These are phyloP conservation scores for Callosobruchus maculatus DNA, from an alignment of 2,888 invertebrate genomes.

Conservation along the genomic window DNA sequence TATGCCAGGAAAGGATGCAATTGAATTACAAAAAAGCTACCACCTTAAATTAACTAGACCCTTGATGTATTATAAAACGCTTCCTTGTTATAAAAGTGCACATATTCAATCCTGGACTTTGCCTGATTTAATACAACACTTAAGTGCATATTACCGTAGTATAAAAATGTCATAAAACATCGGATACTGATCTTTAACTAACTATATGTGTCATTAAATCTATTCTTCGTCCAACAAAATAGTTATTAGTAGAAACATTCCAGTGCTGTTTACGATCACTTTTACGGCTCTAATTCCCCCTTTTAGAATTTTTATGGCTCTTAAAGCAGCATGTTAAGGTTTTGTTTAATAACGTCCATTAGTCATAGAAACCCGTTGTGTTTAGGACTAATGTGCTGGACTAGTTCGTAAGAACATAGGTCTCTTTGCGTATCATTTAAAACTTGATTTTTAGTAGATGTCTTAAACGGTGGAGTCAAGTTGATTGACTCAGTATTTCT, in stretches of 20 bases:
- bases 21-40: no score
- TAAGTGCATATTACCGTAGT: background rate
- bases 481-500: no score
- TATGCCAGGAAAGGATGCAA: no score
- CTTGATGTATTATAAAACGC: background rate
- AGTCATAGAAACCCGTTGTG: background rate
- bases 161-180: background rate
- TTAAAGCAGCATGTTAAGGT: background rate
- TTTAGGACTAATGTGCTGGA: background rate
- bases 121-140: background rate
- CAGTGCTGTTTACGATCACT: conserved; percentile 8
- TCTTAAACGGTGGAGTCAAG: no score
- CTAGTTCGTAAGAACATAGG: background rate
- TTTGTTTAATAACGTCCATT: background rate
- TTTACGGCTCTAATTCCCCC: conserved; percentile 9
- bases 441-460: no score
- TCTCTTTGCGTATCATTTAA: background rate
- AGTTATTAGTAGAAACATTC: background rate
- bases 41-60: no score
- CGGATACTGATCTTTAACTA: background rate
- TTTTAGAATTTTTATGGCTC: conserved; percentile 6
- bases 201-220: background rate
- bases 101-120: background rate
- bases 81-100: background rate
- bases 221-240: background rate